Evolutionary conservation across 2,888 invertebrate genomes (phyloP).

Genomic region (Neocrepidodera transversa): DNA sequence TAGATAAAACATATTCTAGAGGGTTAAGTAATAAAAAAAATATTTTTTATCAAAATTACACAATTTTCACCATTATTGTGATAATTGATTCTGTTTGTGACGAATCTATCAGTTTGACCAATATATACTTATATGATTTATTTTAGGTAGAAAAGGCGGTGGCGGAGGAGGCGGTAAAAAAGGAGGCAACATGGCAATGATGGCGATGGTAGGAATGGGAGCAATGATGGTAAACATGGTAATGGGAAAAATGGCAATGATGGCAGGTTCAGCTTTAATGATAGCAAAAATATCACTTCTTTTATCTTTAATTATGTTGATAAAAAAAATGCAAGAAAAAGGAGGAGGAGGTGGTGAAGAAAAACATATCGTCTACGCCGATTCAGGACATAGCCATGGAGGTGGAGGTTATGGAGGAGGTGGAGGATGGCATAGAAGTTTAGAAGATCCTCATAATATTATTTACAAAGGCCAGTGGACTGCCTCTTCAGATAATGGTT

Average conservation of each 20-base stretch:
- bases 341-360: slow-evolving; percentile 61
- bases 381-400: slow-evolving; percentile 52
- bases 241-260: slow-evolving; percentile 71
- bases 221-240: slow-evolving; percentile 72
- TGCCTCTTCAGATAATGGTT: slow-evolving; percentile 38
- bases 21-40: too few relatives aligned
- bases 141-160: slow-evolving; percentile 66
- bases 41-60: too few relatives aligned
- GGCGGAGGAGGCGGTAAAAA: slow-evolving; percentile 53
- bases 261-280: slow-evolving; percentile 72
- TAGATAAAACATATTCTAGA: too few relatives aligned
- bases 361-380: slow-evolving; percentile 63
- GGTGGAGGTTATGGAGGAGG: slow-evolving; percentile 55
- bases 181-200: slow-evolving; percentile 64
- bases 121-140: too few relatives aligned
- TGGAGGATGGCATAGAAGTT: slow-evolving; percentile 64
- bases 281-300: slow-evolving; percentile 72
- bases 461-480: slow-evolving; percentile 72
- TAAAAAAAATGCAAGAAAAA: slow-evolving; percentile 68
- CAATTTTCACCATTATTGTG: too few relatives aligned
- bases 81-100: too few relatives aligned
- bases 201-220: slow-evolving; percentile 69
- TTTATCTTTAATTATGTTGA: slow-evolving; percentile 67
- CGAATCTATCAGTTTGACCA: too few relatives aligned
- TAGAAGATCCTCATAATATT: slow-evolving; percentile 69